A percentile compares a stretch with the other conserved stretches of the same genome.
phyloP scores from a whole-genome alignment of 2,797 vertebrate genomes.

The Crenichthys baileyi region DNA sequence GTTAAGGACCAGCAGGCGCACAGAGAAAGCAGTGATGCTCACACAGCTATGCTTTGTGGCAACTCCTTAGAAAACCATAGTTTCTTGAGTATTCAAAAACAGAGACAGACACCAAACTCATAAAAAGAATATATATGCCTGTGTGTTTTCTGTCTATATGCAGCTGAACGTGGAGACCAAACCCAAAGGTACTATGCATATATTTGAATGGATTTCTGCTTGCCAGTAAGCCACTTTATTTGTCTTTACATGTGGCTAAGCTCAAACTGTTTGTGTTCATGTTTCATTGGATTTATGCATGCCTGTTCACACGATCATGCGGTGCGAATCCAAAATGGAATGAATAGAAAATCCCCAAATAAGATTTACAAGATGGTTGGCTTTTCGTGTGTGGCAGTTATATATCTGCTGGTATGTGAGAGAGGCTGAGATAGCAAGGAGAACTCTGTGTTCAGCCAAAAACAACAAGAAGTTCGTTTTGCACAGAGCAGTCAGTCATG shows the following conservation, averaged over 20 bases:
- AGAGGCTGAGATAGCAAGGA: conserved; percentile 59
- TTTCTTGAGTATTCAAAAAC: conserved; percentile 11
- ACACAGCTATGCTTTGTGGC: conserved; percentile 50
- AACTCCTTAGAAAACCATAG: conserved; percentile 23
- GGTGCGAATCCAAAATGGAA: conserved; percentile 23
- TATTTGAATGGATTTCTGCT: conserved; percentile 34
- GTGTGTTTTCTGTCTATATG: conserved; percentile 47
- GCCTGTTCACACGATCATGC: conserved; percentile 18
- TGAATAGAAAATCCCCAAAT: conserved; percentile 38
- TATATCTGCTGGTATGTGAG: conserved; percentile 26
- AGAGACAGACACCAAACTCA: conserved; percentile 31
- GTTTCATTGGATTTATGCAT: conserved; percentile 15
- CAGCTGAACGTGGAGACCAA: conserved; percentile 27
- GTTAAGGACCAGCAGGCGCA: conserved; percentile 48
- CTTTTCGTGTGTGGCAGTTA: conserved; percentile 12
- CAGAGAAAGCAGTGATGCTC: conserved; percentile 44
- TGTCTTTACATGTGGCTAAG: conserved; percentile 11
- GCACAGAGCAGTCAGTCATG: conserved; percentile 82
- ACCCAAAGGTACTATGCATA: conserved; percentile 8
- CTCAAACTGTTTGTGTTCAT: conserved; percentile 8
- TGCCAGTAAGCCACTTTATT: not conserved
- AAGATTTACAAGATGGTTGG: conserved; percentile 39
- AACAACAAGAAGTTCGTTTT: conserved; percentile 73
- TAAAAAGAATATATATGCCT: conserved; percentile 42
- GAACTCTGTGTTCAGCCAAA: conserved; percentile 67